Percentiles rank a stretch among this genome's conserved stretches.
Evolutionary conservation across 1,140 invertebrate genomes (phyloP).

Genomic region (Apis cerana): DNA sequence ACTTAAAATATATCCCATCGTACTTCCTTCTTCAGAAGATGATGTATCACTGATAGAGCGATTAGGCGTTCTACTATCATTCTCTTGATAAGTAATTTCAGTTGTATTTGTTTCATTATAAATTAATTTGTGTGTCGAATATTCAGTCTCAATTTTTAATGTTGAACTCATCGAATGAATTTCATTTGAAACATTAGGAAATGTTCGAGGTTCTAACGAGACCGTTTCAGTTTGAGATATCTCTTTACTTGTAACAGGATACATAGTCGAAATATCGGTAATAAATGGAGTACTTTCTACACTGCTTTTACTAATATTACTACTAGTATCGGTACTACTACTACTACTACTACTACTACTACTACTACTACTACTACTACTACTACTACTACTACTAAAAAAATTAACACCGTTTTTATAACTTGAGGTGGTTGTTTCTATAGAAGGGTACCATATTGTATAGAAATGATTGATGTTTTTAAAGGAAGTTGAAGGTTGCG

Average conservation of each 20-base stretch:
- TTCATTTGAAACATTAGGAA: conserved; percentile 7
- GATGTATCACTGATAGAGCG: neutral
- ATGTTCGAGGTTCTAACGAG: conserved; percentile 22
- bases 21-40: neutral
- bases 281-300: conserved; percentile 21
- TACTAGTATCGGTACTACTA: neutral
- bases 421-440: conserved; percentile 36
- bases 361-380: neutral
- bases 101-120: conserved; percentile 20
- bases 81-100: conserved; percentile 12
- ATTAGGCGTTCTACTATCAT: neutral
- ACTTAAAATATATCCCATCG: neutral
- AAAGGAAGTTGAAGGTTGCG: conserved; percentile 20
- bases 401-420: conserved; percentile 1
- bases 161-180: neutral
- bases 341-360: neutral
- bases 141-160: neutral
- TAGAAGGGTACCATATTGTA: conserved; percentile 45
- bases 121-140: conserved; percentile 33
- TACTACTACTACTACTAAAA: neutral
- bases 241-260: conserved; percentile 27
- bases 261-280: conserved; percentile 15
- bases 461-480: conserved; percentile 22
- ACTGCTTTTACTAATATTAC: neutral
- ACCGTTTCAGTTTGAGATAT: conserved; percentile 13